phyloP scores from a whole-genome alignment of 2,113 vertebrate species.

The Mohoua ochrocephala region DNA sequence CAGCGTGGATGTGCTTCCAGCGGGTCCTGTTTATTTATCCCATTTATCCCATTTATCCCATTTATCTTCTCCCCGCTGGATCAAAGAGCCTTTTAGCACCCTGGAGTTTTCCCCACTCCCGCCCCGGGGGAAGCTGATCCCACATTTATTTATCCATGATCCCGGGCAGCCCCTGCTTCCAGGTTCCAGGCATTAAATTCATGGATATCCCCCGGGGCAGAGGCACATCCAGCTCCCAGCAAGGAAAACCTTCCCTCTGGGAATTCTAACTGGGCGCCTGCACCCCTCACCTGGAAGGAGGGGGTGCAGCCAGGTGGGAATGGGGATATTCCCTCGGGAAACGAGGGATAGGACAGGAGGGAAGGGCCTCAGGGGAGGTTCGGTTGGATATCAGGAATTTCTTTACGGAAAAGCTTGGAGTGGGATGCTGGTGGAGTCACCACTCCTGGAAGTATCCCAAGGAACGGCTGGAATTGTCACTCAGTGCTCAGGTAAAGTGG shows the following conservation, averaged over 20 bases:
- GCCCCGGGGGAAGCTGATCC: neutral
- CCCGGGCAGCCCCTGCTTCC: neutral
- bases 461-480: neutral
- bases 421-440: too few relatives aligned
- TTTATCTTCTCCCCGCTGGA: neutral
- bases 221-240: too few relatives aligned
- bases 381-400: neutral
- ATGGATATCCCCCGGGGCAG: neutral
- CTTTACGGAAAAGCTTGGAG: neutral
- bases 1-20: neutral
- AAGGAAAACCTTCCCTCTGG: neutral
- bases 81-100: slow-evolving; percentile 11
- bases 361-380: neutral
- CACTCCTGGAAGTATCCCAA: neutral
- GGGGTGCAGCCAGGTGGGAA: neutral
- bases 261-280: neutral
- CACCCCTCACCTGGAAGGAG: neutral
- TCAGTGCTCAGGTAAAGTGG: neutral
- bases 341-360: neutral
- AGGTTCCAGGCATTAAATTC: neutral
- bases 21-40: neutral
- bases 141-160: neutral
- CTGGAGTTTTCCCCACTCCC: neutral
- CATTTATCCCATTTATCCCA: slow-evolving; percentile 13
- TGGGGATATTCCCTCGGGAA: neutral